A percentile compares a stretch with the other conserved stretches of the same genome.
phyloP scores from a whole-genome alignment of 1,140 invertebrate species.

The Phocides pigmalion region DNA sequence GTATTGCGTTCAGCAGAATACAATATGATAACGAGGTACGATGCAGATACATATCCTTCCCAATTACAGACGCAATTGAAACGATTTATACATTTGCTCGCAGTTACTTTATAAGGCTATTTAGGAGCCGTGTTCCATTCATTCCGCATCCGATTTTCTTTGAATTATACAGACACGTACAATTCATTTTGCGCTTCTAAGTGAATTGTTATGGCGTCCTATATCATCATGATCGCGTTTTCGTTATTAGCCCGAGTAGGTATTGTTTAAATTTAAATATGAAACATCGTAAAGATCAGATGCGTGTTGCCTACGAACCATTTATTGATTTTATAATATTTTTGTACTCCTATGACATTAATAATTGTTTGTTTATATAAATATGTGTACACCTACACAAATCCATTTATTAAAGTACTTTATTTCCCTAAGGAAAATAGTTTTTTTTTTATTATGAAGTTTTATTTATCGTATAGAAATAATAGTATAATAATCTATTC shows the following conservation, averaged over 20 bases:
- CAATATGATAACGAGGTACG: slow-evolving; percentile 19
- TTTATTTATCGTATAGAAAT: too few species aligned
- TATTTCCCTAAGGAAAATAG: too few species aligned
- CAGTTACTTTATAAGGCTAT: slow-evolving; percentile 21
- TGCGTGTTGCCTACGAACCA: too few species aligned
- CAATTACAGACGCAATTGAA: slow-evolving; percentile 23
- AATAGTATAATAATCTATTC: too few species aligned
- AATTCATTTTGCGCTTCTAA: slow-evolving; percentile 1
- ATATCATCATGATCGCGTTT: background rate
- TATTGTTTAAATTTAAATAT: background rate
- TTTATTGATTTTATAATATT: too few species aligned
- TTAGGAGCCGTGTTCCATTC: slow-evolving; percentile 13
- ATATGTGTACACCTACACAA: too few species aligned
- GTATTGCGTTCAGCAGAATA: slow-evolving; percentile 1
- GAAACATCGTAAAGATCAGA: background rate
- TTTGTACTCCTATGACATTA: too few species aligned
- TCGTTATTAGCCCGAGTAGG: background rate
- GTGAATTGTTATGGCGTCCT: slow-evolving; percentile 1
- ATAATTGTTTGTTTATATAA: too few species aligned
- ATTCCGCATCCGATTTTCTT: slow-evolving; percentile 16
- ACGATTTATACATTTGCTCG: slow-evolving; percentile 19
- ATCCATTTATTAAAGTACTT: too few species aligned
- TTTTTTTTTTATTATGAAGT: too few species aligned
- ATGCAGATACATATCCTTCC: slow-evolving; percentile 11
- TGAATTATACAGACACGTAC: slow-evolving; percentile 20